phyloP scores from a whole-genome alignment of 2,113 vertebrate genomes.

The Pollachius pollachius region DNA sequence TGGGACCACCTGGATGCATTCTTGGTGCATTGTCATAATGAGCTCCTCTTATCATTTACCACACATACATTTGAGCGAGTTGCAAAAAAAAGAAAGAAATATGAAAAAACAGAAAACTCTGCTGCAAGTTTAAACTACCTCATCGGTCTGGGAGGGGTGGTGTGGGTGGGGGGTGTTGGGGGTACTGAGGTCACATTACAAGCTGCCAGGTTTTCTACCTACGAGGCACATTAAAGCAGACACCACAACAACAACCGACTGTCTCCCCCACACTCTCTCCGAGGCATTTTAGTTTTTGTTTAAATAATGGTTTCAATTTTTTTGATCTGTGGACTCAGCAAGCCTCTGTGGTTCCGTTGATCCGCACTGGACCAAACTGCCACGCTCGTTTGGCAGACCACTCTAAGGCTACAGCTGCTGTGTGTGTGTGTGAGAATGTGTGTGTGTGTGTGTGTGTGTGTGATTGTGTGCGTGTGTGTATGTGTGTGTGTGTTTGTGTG shows the following conservation, averaged over 20 bases:
- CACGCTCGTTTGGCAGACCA: slow-evolving; percentile 65
- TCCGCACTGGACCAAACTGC: slow-evolving; percentile 65
- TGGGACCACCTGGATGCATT: too few relatives aligned
- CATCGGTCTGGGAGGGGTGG: too few relatives aligned
- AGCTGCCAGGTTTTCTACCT: slow-evolving; percentile 75
- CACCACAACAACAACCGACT: slow-evolving; percentile 63
- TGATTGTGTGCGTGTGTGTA: too few relatives aligned
- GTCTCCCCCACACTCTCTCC: slow-evolving; percentile 60
- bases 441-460: too few relatives aligned
- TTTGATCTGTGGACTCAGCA: slow-evolving; percentile 67
- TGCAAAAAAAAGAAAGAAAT: too few relatives aligned
- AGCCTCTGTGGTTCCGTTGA: slow-evolving; percentile 77
- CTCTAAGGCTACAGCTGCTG: slow-evolving; percentile 70
- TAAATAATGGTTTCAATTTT: background rate
- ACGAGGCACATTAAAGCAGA: slow-evolving; percentile 79
- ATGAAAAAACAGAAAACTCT: too few relatives aligned
- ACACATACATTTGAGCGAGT: too few relatives aligned
- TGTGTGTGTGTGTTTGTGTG: too few relatives aligned
- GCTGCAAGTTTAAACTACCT: too few relatives aligned
- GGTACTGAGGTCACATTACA: slow-evolving; percentile 81
- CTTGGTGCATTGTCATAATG: slow-evolving; percentile 19
- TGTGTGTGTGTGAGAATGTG: slow-evolving; percentile 29
- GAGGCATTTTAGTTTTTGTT: slow-evolving; percentile 77
- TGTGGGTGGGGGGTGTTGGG: background rate
- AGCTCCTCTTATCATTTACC: slow-evolving; percentile 51